Percentiles rank a stretch among this genome's conserved stretches.
These are phyloP conservation scores for Leptinotarsa texana DNA, from an alignment of 1,140 invertebrate species.

Conservation along the genomic window DNA sequence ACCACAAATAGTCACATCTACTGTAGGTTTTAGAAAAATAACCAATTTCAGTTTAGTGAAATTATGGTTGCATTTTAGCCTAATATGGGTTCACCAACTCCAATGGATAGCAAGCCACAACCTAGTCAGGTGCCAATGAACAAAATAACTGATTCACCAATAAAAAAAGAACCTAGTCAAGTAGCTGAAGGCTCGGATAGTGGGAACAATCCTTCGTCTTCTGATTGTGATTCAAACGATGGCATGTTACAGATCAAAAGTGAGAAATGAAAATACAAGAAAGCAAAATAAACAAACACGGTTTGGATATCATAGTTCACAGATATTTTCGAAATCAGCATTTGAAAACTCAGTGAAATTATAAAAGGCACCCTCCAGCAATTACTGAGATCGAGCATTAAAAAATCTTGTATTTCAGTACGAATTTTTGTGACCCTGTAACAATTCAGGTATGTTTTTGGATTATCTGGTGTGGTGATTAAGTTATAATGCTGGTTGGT, in stretches of 20 bases:
- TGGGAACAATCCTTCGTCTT: slow-evolving; percentile 46
- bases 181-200: slow-evolving; percentile 37
- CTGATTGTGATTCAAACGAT: slow-evolving; percentile 53
- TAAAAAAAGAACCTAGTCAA: slow-evolving; percentile 42
- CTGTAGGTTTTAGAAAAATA: neutral
- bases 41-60: neutral
- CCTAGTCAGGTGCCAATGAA: slow-evolving; percentile 40
- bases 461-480: no score
- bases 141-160: slow-evolving; percentile 34
- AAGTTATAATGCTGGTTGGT: no score
- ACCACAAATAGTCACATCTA: slow-evolving; percentile 28
- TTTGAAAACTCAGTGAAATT: no score
- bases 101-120: slow-evolving; percentile 30
- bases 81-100: slow-evolving; percentile 14
- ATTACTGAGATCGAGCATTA: no score
- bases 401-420: no score
- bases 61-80: slow-evolving; percentile 16
- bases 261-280: slow-evolving; percentile 8
- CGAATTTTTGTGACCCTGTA: no score
- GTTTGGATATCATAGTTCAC: no score
- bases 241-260: slow-evolving; percentile 47
- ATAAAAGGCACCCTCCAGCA: no score
- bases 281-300: no score
- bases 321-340: no score
- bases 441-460: no score